These are phyloP conservation scores for Deilephila elpenor DNA, from an alignment of 2,888 invertebrate genomes.

Conservation along the genomic window DNA sequence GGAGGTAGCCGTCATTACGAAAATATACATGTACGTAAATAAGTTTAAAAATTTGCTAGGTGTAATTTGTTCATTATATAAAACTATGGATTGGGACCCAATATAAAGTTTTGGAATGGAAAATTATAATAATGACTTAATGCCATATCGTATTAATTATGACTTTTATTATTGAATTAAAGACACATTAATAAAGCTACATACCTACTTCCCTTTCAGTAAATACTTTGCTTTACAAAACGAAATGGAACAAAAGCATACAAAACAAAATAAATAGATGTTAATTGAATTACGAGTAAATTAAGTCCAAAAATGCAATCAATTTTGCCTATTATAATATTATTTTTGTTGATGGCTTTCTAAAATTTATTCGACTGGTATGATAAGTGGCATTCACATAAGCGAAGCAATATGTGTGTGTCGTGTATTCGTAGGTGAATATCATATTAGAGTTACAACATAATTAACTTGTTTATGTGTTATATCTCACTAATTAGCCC, in stretches of 20 bases:
- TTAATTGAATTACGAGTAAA: slow-evolving; percentile 50
- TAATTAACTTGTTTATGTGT: slow-evolving; percentile 67
- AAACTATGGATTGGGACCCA: no score
- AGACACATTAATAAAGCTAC: no score
- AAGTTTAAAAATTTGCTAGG: no score
- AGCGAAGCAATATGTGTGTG: slow-evolving; percentile 57
- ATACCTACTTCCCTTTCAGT: not conserved
- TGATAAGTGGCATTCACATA: slow-evolving; percentile 59
- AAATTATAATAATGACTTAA: no score
- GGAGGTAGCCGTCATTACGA: not conserved
- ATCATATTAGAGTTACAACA: slow-evolving; percentile 66
- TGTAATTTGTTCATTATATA: no score
- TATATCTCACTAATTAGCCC: slow-evolving; percentile 29
- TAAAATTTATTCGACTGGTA: slow-evolving; percentile 62
- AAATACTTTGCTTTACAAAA: not conserved
- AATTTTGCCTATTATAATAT: slow-evolving; percentile 56
- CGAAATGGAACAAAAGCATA: not conserved
- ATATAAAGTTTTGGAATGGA: no score
- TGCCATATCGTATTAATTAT: no score
- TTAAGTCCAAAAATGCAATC: slow-evolving; percentile 47
- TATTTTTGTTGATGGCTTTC: slow-evolving; percentile 63
- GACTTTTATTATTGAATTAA: no score
- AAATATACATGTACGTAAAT: not conserved
- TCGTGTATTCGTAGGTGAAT: slow-evolving; percentile 50
- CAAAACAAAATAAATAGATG: slow-evolving; percentile 40